These are phyloP conservation scores for Odocoileus hemionus DNA, from an alignment of 2,113 vertebrate species.

Conservation along the genomic window DNA sequence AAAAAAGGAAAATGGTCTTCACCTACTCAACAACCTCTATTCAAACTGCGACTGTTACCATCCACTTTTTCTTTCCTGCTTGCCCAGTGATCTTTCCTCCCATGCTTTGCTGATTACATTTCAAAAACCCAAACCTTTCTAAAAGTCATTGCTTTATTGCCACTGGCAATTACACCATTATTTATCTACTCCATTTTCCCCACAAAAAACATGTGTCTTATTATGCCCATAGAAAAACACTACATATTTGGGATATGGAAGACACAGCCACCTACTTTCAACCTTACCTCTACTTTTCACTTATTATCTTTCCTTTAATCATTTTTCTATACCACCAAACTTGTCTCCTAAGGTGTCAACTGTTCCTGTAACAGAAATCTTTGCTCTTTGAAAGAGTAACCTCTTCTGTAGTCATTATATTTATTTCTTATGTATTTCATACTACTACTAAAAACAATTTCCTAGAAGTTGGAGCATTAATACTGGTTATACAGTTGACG, in stretches of 20 bases:
- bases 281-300: not conserved
- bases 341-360: not conserved
- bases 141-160: not conserved
- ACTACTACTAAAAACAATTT: not conserved
- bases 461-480: not conserved
- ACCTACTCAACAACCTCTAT: not conserved
- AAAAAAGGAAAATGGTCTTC: not conserved
- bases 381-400: not conserved
- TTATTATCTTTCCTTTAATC: not conserved
- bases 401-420: not conserved
- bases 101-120: not conserved
- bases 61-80: not conserved
- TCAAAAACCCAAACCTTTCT: not conserved
- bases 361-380: not conserved
- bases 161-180: not conserved
- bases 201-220: not conserved
- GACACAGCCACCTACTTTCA: not conserved
- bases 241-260: not conserved
- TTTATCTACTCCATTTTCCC: not conserved
- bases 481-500: not conserved
- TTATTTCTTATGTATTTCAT: not conserved
- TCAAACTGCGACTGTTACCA: not conserved
- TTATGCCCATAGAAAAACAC: not conserved
- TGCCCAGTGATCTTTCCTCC: not conserved
- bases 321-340: not conserved